These are phyloP conservation scores for Anser cygnoides DNA, from an alignment of 2,113 vertebrate genomes.

Conservation along the genomic window DNA sequence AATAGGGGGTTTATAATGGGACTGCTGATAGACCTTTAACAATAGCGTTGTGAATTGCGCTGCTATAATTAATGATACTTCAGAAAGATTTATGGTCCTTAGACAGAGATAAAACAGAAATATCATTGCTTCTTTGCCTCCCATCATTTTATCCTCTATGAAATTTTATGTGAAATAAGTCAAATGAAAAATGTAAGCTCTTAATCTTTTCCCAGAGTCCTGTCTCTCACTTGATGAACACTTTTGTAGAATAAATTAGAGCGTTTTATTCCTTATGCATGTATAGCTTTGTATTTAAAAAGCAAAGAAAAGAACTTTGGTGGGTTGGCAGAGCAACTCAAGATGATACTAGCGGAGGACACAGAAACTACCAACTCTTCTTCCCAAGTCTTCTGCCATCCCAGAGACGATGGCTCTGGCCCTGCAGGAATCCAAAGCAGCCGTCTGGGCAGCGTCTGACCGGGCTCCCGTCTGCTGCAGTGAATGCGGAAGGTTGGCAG, in stretches of 20 bases:
- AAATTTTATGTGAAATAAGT: constrained; percentile 80
- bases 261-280: constrained; percentile 59
- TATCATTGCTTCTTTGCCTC: constrained; percentile 71
- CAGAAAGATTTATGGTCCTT: constrained; percentile 74
- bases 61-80: constrained; percentile 75
- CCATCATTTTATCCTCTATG: constrained; percentile 74
- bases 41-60: constrained; percentile 56
- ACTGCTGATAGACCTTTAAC: constrained; percentile 58
- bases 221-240: constrained; percentile 72
- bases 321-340: not conserved
- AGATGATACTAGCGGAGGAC: not conserved
- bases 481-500: not conserved
- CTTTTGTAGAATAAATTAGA: constrained; percentile 71
- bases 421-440: not conserved
- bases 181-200: constrained; percentile 78
- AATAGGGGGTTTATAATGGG: constrained; percentile 48
- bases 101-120: constrained; percentile 78
- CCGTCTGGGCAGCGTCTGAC: not conserved
- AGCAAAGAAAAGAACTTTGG: constrained; percentile 34
- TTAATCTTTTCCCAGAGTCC: constrained; percentile 75
- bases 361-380: not conserved
- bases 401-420: not conserved
- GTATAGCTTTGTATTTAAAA: constrained; percentile 63
- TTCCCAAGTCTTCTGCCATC: not conserved
- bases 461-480: not conserved